Base-by-base conservation (phyloP, 1,140 invertebrate genomes). In the Aphidius gifuensis region DNA sequence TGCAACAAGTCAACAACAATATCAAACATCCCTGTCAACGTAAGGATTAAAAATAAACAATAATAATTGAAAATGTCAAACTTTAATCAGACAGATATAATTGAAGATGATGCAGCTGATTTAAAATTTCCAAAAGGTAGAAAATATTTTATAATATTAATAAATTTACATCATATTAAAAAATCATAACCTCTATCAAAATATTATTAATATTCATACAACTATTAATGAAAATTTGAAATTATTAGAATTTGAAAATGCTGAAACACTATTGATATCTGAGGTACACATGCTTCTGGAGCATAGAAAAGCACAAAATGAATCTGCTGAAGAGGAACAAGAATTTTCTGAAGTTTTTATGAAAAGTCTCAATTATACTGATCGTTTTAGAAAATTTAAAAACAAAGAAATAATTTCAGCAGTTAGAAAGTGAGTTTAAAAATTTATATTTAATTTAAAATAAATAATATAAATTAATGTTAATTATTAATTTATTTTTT, bases 211-310 rank as follows among this genome's bases (percentile, higher is more conserved):
- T 44, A 44, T 38, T 60, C 4, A 55, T 6, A 11, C 50, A 23
- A 50, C 40, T 21, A 23, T 43, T 60, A 43, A 16, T 16, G 16
- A 9, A 39, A 43, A 5, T 57, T 62, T 51, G 42, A 64, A 55
- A 70, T 68, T 87, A 87, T 38, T 79, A 97, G 96, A 99, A 81
- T 99, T 99, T 84, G 96, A 98, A 83, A 97, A 96, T 84, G 95
- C 96, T 9, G 97, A 99, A 83, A 98, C 97, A 0, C 79, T 99
- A 43, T 80, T 99, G 60, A 97, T 99, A 77, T 98, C 96, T 9
- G 98, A 99, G 85, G 98, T 99, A 0, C 93, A 96, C 72, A 96
- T 99, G 91, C 82, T 99, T 61, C 80, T 99, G 64, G 95, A 99
- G 73, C 96, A 99, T 81, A 88, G 97, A 55, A 97, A 98, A 82